Conservation (phyloP, 2,113 vertebrate genomes). For the Engystomops pustulosus region DNA sequence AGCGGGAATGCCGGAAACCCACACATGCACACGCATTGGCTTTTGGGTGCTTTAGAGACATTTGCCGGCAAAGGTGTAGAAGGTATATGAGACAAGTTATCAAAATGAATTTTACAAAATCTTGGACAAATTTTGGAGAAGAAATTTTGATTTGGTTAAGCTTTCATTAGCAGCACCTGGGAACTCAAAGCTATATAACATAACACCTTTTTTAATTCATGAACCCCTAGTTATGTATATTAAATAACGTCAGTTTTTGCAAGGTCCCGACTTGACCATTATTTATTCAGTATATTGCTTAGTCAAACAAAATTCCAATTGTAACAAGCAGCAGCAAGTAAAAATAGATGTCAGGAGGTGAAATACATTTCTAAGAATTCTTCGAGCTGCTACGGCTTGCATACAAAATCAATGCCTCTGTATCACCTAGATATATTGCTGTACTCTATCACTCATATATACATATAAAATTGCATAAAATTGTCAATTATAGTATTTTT, state of each 20-base stretch:
- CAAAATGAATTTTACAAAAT: not conserved
- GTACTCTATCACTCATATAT: too few species aligned
- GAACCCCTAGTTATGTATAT: slow-evolving; percentile 1
- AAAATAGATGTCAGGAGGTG: slow-evolving; percentile 39
- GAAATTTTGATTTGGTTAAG: not conserved
- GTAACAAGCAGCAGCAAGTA: slow-evolving; percentile 22
- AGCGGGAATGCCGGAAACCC: too few species aligned
- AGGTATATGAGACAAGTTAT: not conserved
- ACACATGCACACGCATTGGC: too few species aligned
- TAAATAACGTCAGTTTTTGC: not conserved
- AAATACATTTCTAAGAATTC: slow-evolving; percentile 36
- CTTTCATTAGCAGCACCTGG: not conserved
- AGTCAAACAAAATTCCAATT: slow-evolving; percentile 32
- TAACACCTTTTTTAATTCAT: not conserved
- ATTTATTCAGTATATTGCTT: slow-evolving; percentile 47
- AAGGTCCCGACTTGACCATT: slow-evolving; percentile 7
- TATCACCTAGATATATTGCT: not conserved
- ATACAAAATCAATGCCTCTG: slow-evolving; percentile 9
- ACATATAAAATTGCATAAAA: too few species aligned
- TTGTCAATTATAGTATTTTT: too few species aligned
- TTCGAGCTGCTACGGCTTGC: not conserved
- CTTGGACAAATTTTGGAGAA: not conserved
- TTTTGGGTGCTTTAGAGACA: not conserved
- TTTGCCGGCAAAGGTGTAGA: not conserved
- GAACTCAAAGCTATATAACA: not conserved